Base-by-base conservation (phyloP, 2,797 vertebrate species). In the Bovichtus variegatus region DNA sequence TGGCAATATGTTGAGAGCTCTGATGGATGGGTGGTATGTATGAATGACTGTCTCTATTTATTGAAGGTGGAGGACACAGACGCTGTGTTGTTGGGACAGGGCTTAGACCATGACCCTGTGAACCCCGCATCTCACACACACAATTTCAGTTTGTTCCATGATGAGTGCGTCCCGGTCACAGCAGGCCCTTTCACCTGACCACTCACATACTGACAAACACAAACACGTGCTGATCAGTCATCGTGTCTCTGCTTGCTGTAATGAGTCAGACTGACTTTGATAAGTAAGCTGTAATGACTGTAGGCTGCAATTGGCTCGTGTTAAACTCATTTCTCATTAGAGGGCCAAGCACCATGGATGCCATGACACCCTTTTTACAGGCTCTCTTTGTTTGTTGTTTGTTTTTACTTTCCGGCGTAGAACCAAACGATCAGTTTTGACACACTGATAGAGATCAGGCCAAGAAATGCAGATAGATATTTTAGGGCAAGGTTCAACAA, bases 21-120 rank as follows among this genome's bases (percentile, higher is more conserved):
- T 95, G 91, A 95, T 89, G 93, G 94, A 94, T 95, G 89, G 91
- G 91, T 92, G 91, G 91, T 88, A 47, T 65, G 86, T 87, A 90
- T 95, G 93, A 95, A 95, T 93, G 92, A 92, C 86, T 89, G 88
- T 91, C 93, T 95, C 84, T 95, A 94, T 95, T 94, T 95, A 95
- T 94, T 94, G 92, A 95, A 82, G 88, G 92, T 71, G 88, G 92
- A 90, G 90, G 89, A 92, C 91, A 95, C 93, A 95, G 94, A 85
- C 84, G 47, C 75, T 82, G 87, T 94, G 92, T 94, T 95, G 94
- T 94, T 92, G 86, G 89, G 93, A 91, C 92, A 91, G 88, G 77
- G 90, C 90, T 93, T 72, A 88, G 82, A 91, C 91, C 67, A 59
- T 92, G 93, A 93, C 89, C 91, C 63, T n/a, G 4, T 85, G 86